These are phyloP conservation scores for Synanceia verrucosa DNA, from an alignment of 2,797 vertebrate genomes.

Conservation along the genomic window DNA sequence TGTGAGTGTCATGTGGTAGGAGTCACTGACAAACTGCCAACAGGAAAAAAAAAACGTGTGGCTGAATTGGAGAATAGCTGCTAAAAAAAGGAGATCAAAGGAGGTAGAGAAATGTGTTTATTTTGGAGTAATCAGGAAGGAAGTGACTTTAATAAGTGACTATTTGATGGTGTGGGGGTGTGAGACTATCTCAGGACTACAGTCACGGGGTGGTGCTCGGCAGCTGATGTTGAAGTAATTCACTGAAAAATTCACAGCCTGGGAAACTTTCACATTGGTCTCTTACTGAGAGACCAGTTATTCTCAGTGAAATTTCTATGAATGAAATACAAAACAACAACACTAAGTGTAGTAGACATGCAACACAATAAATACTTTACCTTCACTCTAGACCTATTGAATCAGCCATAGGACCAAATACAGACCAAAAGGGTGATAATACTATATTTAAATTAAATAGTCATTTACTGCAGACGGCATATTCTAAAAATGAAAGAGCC, in stretches of 20 bases:
- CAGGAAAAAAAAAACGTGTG: constrained; percentile 42
- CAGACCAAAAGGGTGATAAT: background rate
- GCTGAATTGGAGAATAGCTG: constrained; percentile 1
- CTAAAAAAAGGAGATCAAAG: constrained; percentile 6
- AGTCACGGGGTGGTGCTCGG: constrained; percentile 27
- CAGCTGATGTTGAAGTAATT: constrained; percentile 9
- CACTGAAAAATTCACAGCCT: constrained; percentile 2
- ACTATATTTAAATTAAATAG: background rate
- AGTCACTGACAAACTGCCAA: constrained; percentile 36
- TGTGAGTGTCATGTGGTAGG: constrained; percentile 79
- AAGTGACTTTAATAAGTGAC: background rate
- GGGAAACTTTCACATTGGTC: background rate
- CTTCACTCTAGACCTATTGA: too few species aligned
- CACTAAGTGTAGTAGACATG: background rate
- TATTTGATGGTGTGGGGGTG: background rate
- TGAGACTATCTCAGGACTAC: background rate
- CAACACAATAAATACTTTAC: background rate
- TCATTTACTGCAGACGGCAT: background rate
- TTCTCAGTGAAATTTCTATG: background rate
- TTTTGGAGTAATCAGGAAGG: background rate
- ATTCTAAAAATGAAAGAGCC: background rate
- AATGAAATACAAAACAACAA: background rate
- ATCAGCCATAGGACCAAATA: background rate
- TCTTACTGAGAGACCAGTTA: background rate
- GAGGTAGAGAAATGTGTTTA: constrained; percentile 14